Evolutionary conservation across 2,888 invertebrate genomes (phyloP), one percentile per base, ranked within the genome.

Genomic region (Watsonalla binaria): DNA sequence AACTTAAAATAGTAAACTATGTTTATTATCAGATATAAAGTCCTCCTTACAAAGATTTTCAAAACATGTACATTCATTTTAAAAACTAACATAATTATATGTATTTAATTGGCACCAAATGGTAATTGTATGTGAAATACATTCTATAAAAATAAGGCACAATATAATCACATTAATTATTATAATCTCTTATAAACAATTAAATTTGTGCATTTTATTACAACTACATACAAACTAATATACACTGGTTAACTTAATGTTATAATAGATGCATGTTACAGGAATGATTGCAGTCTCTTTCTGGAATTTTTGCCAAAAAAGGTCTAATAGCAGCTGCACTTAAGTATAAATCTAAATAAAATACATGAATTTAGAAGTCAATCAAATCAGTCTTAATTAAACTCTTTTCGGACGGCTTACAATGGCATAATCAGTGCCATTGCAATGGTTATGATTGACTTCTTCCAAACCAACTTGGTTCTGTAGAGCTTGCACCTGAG

Each of bases 401-500:
- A 96, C 96, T 86, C 94, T 92, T 92, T 96, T 96, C 74, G 96
- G 94, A 84, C 96, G 96, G 78, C 96, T 96, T 55, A 96, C 94
- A 72, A 96, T 92, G 59, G 96, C 96, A 86, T 96, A 96, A 72
- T 95, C 95, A 60, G 94, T 93, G 54, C 96, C 94, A 76, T 96
- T 96, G 66, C 94, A 94, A 68, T 92, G 93, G 72, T 93, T 94
- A 76, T 95, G 95, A 71, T 92, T 92, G 42, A 95, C 89, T 65
- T 92, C 91, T 63, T 90, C 88, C 53, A 90, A 74, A 6, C 82
- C 85, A 46, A 88, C 83, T 72, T 84, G 84, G 55, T 87, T 87
- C 58, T 90, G 90, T 46, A 85, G 72, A n/a, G 78, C 85, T 66
- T 85, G 86, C 9, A 85, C 85, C 71, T 92, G 92, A 47, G 91